phyloP scores from a whole-genome alignment of 2,888 invertebrate genomes.

The Drosophila meridionalis region DNA sequence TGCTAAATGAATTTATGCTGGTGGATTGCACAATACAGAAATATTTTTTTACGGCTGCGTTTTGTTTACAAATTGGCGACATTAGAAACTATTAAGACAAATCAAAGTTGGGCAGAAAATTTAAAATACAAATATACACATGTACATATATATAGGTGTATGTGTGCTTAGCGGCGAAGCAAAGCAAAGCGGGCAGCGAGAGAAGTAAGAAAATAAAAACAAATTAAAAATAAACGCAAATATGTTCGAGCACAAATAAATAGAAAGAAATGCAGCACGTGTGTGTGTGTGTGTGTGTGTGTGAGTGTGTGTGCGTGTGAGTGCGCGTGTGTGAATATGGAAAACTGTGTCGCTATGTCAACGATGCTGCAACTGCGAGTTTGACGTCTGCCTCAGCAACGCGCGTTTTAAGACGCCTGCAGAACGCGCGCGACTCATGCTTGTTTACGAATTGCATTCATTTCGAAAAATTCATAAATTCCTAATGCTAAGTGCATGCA shows the following conservation, averaged over 20 bases:
- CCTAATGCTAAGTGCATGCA: conserved; percentile 5
- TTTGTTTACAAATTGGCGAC: conserved; percentile 81
- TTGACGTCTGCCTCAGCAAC: conserved; percentile 34
- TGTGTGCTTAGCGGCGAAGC: conserved; percentile 3
- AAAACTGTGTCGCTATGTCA: conserved; percentile 79
- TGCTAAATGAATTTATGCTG: conserved; percentile 33
- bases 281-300: background rate
- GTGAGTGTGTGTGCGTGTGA: conserved; percentile 21
- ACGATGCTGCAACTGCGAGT: conserved; percentile 52
- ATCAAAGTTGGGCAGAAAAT: conserved; percentile 43
- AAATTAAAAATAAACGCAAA: conserved; percentile 66
- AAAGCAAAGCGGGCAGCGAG: conserved; percentile 29
- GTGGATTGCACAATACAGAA: conserved; percentile 52
- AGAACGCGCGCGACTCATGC: conserved; percentile 35
- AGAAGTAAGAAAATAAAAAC: conserved; percentile 60
- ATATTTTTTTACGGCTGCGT: conserved; percentile 55
- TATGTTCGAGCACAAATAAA: conserved; percentile 50
- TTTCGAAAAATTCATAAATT: conserved; percentile 9
- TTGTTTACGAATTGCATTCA: conserved; percentile 16
- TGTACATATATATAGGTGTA: background rate
- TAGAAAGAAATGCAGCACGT: conserved; percentile 43
- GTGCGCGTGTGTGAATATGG: conserved; percentile 39
- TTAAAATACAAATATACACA: conserved; percentile 21
- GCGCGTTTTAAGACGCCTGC: conserved; percentile 48
- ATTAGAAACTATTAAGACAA: conserved; percentile 68